Evolutionary conservation across 2,113 vertebrate species (phyloP).

Genomic region (Stomatorhinus ivindoensis): DNA sequence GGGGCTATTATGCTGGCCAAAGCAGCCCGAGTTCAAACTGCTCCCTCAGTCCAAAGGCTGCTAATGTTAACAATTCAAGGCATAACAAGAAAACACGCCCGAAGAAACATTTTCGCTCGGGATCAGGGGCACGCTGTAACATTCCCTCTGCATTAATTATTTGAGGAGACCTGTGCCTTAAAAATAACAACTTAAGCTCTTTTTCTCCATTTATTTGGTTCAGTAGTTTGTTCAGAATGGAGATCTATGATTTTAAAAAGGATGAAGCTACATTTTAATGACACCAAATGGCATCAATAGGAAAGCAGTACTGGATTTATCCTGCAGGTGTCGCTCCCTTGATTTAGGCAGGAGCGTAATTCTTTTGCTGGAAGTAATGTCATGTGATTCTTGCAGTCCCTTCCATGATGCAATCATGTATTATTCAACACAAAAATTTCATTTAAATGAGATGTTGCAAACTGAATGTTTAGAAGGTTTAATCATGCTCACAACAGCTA

Average conservation of each 20-base stretch:
- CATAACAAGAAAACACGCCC: neutral
- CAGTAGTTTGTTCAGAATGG: neutral
- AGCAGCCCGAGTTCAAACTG: neutral
- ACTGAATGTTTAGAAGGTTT: neutral
- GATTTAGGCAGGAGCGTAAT: neutral
- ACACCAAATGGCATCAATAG: neutral
- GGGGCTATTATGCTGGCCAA: neutral
- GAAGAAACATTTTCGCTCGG: neutral
- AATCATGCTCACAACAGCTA: neutral
- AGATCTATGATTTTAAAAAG: neutral
- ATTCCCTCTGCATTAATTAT: neutral
- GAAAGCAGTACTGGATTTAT: neutral
- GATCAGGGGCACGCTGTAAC: neutral
- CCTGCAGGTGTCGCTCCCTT: neutral
- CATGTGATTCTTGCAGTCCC: slow-evolving; percentile 2
- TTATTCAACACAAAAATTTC: slow-evolving; percentile 8
- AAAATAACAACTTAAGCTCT: neutral
- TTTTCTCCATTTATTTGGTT: neutral
- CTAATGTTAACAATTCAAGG: neutral
- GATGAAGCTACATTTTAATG: neutral
- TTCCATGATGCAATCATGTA: slow-evolving; percentile 11
- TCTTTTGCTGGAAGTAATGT: neutral
- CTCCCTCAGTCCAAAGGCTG: neutral
- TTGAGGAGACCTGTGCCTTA: neutral
- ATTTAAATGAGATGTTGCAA: slow-evolving; percentile 5